A percentile compares a stretch with the other conserved stretches of the same genome.
phyloP scores from a whole-genome alignment of 2,888 invertebrate genomes.

The Dynastes tityus region DNA sequence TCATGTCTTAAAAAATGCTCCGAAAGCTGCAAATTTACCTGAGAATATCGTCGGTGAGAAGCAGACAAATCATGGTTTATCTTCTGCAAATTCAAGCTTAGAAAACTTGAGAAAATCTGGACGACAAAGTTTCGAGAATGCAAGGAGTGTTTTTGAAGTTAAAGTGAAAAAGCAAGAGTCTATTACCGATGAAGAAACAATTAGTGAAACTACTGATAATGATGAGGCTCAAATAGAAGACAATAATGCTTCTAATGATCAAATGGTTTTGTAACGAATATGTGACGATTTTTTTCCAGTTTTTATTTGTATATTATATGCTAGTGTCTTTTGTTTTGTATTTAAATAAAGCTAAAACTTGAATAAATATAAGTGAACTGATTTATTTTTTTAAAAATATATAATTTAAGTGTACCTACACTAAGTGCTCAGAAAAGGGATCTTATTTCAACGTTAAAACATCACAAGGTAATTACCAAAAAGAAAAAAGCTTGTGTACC shows the following conservation, averaged over 20 bases:
- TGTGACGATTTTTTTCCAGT: too few species aligned
- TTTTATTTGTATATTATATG: too few species aligned
- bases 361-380: too few species aligned
- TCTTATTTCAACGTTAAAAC: too few species aligned
- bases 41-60: slow-evolving; percentile 4
- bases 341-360: too few species aligned
- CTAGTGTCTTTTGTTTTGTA: too few species aligned
- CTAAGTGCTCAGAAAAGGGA: too few species aligned
- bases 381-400: too few species aligned
- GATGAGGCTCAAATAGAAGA: slow-evolving; percentile 18
- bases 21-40: slow-evolving; percentile 48
- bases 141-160: slow-evolving; percentile 62
- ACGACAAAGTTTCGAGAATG: slow-evolving; percentile 61
- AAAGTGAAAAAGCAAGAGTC: slow-evolving; percentile 33
- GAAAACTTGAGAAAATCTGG: slow-evolving; percentile 46
- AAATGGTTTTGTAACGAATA: neutral
- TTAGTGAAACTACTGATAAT: slow-evolving; percentile 21
- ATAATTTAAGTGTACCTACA: too few species aligned
- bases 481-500: too few species aligned
- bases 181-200: neutral
- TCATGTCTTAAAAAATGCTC: slow-evolving; percentile 44
- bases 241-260: neutral
- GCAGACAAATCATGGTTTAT: neutral
- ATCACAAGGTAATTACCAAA: too few species aligned
- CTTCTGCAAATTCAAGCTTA: slow-evolving; percentile 45